These are phyloP conservation scores for Uria aalge DNA, from an alignment of 2,113 vertebrate genomes.

Conservation along the genomic window DNA sequence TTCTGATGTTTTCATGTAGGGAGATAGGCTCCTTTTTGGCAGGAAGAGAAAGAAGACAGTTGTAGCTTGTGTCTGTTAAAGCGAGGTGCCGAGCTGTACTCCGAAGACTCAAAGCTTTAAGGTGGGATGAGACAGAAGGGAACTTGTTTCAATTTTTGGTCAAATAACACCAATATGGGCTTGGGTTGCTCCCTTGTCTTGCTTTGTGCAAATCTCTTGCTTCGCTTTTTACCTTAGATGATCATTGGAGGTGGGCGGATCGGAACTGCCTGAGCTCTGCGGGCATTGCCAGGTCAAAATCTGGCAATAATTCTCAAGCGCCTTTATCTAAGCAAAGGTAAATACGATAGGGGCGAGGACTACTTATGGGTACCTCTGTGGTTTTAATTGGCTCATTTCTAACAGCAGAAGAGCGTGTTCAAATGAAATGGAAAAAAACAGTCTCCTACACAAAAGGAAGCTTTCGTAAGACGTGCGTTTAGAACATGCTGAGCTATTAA, in stretches of 20 bases:
- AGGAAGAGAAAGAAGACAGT: neutral
- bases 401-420: neutral
- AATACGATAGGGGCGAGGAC: neutral
- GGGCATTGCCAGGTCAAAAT: neutral
- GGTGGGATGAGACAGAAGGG: neutral
- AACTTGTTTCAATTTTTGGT: neutral
- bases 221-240: neutral
- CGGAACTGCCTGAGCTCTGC: neutral
- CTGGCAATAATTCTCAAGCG: neutral
- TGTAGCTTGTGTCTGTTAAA: neutral
- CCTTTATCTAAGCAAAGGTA: neutral
- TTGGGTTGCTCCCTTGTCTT: neutral
- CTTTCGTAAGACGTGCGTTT: neutral
- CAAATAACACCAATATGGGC: no score
- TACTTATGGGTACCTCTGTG: neutral
- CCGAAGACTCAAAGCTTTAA: neutral
- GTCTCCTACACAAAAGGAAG: neutral
- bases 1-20: neutral
- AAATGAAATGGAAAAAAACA: neutral
- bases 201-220: neutral
- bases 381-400: neutral
- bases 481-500: neutral
- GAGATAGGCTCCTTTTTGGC: neutral
- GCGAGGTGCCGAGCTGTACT: fast-evolving
- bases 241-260: neutral